A percentile compares a stretch with the other conserved stretches of the same genome.
These are phyloP conservation scores for Ficedula albicollis DNA, from an alignment of 2,797 vertebrate genomes.

Conservation along the genomic window DNA sequence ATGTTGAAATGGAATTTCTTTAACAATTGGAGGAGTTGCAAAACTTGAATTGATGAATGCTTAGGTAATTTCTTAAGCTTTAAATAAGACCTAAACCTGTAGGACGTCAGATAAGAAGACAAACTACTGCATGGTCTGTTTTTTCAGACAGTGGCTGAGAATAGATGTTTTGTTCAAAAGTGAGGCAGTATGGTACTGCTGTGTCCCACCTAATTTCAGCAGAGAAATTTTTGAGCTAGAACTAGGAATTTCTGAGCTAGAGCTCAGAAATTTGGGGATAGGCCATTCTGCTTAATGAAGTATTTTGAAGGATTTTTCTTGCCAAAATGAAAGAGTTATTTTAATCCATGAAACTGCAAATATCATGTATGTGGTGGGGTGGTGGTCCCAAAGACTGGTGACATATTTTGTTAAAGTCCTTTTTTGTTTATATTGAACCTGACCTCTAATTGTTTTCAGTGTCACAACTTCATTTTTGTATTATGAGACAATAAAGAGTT, in stretches of 20 bases:
- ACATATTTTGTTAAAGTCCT: background rate
- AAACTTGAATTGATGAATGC: background rate
- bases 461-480: background rate
- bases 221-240: background rate
- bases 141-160: background rate
- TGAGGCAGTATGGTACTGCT: background rate
- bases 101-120: background rate
- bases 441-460: background rate
- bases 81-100: background rate
- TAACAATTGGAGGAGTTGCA: background rate
- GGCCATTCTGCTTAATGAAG: background rate
- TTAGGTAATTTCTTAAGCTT: background rate
- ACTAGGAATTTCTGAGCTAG: background rate
- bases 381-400: background rate
- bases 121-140: background rate
- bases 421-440: background rate
- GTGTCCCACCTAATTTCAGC: accelerated
- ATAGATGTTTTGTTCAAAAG: background rate
- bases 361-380: background rate
- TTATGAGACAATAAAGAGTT: background rate
- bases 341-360: background rate
- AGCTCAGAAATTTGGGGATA: background rate
- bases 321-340: background rate
- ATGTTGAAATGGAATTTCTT: background rate
- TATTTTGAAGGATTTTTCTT: background rate